Conservation (phyloP, 2,888 invertebrate genomes). For the Dyspetes luteomarginatus region DNA sequence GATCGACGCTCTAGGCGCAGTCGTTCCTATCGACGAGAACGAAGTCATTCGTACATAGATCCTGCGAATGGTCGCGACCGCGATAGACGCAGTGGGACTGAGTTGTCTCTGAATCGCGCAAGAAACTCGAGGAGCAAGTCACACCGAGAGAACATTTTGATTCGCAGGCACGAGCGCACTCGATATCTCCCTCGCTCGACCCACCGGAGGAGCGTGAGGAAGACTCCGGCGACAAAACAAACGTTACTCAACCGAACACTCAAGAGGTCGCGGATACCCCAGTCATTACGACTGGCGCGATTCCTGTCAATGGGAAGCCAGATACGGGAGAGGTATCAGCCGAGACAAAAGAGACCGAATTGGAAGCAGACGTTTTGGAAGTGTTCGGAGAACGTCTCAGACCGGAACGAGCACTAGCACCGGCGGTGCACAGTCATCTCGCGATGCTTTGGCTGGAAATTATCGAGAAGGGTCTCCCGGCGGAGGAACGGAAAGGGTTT, state of each 20-base stretch:
- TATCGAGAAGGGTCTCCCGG: conserved; percentile 53
- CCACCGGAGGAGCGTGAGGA: conserved; percentile 15
- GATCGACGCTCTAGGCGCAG: conserved; percentile 35
- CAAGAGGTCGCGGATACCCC: conserved; percentile 13
- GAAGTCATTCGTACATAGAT: conserved; percentile 1
- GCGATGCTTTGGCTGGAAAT: conserved; percentile 32
- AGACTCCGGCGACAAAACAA: neutral
- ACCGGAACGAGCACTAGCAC: conserved; percentile 45
- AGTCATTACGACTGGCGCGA: conserved; percentile 27
- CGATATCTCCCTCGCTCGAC: conserved; percentile 13
- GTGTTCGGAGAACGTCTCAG: conserved; percentile 35
- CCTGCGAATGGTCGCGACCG: conserved; percentile 19
- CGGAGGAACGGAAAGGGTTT: conserved; percentile 26
- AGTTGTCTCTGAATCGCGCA: conserved; percentile 1
- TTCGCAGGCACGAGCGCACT: conserved; percentile 7
- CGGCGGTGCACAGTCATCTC: conserved; percentile 41
- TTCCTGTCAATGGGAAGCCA: conserved; percentile 13
- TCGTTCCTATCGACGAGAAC: conserved; percentile 9
- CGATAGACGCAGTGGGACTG: conserved; percentile 8
- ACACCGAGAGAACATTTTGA: neutral
- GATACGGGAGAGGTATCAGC: conserved; percentile 3
- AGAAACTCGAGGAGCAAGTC: conserved; percentile 7
- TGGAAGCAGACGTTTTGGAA: conserved; percentile 41
- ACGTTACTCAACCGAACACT: neutral
- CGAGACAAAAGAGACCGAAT: neutral